Conservation (phyloP, 2,888 invertebrate species). For the Lasioglossum oenotherae region DNA sequence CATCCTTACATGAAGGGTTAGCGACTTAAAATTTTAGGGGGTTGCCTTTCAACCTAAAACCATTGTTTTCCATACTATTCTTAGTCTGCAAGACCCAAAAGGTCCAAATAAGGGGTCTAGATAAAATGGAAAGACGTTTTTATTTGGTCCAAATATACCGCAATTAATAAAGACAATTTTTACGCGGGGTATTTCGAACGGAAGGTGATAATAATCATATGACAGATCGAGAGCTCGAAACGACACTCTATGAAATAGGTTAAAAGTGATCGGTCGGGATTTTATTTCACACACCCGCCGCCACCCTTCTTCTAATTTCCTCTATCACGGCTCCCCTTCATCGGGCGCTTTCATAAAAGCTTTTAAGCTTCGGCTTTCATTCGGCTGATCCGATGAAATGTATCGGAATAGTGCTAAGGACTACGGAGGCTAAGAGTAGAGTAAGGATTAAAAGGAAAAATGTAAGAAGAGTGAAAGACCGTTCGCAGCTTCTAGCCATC, state of each 20-base stretch:
- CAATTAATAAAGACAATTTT: too few relatives aligned
- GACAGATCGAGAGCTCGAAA: not conserved
- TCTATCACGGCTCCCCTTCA: not conserved
- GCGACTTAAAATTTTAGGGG: too few relatives aligned
- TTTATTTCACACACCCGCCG: slow-evolving; percentile 35
- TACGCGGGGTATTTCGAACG: not conserved
- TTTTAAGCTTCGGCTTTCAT: slow-evolving; percentile 43
- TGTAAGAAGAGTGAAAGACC: not conserved
- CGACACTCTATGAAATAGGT: not conserved
- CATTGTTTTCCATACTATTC: too few relatives aligned
- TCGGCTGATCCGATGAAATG: slow-evolving; percentile 42
- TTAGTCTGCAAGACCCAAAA: too few relatives aligned
- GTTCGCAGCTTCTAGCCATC: slow-evolving; percentile 10
- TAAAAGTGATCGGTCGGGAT: slow-evolving; percentile 13
- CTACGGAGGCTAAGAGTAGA: not conserved
- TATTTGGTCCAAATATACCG: too few relatives aligned
- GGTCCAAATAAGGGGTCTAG: too few relatives aligned
- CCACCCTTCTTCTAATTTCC: slow-evolving; percentile 20
- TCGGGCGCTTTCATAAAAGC: slow-evolving; percentile 19
- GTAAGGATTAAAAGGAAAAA: slow-evolving; percentile 12
- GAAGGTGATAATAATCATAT: not conserved
- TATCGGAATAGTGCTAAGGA: not conserved
- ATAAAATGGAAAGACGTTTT: too few relatives aligned
- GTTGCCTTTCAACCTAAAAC: too few relatives aligned
- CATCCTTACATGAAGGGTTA: too few relatives aligned